These are phyloP conservation scores for Rhinichthys klamathensis DNA, from an alignment of 2,113 vertebrate genomes.

Conservation along the genomic window DNA sequence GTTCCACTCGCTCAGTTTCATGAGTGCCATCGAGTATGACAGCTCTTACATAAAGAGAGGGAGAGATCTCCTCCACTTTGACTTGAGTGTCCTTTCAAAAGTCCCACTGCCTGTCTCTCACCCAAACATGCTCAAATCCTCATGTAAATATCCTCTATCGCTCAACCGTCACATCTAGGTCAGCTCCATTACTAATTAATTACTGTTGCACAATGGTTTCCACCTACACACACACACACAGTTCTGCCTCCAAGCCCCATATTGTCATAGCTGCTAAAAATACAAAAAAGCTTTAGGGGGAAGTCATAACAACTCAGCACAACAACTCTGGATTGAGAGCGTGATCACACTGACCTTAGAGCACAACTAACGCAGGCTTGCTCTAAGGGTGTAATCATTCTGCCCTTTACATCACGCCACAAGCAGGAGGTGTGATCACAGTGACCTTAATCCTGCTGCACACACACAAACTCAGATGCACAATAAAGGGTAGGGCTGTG, in stretches of 20 bases:
- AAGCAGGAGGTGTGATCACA: background rate
- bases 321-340: background rate
- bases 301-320: conserved; percentile 33
- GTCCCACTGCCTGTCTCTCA: conserved; percentile 2
- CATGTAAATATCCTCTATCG: conserved; percentile 23
- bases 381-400: background rate
- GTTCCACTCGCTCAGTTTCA: background rate
- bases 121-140: background rate
- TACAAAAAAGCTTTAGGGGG: conserved; percentile 28
- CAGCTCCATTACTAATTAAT: conserved; percentile 75
- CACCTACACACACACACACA: conserved; percentile 24
- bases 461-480: background rate
- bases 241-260: background rate
- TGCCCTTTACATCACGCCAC: conserved; percentile 4
- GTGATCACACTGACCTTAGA: conserved; percentile 13
- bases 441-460: conserved; percentile 5
- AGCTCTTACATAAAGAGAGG: conserved; percentile 27
- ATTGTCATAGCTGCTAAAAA: conserved; percentile 44
- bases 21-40: conserved; percentile 25
- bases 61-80: conserved; percentile 20
- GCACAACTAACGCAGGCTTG: background rate
- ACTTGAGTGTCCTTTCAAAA: conserved; percentile 10
- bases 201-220: conserved; percentile 63
- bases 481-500: background rate
- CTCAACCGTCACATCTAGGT: conserved; percentile 58